phyloP scores from a whole-genome alignment of 35 echinoderm and acorn worm species.

The Lytechinus pictus region DNA sequence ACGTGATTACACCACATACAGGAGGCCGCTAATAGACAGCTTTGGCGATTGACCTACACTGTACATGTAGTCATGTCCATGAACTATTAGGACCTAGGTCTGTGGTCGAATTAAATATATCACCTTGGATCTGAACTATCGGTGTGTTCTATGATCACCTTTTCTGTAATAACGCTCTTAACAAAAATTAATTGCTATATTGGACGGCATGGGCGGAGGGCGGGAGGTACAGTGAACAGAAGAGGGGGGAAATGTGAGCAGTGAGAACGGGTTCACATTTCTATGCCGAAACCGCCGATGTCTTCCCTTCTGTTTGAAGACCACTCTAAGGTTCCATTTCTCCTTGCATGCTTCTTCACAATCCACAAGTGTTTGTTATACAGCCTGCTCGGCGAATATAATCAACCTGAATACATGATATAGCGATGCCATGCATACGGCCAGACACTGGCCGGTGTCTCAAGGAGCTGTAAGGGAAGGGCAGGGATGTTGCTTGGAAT shows the following conservation, averaged over 20 bases:
- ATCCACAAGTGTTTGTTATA: constrained; percentile 49
- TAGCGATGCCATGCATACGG: background rate
- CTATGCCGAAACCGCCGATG: background rate
- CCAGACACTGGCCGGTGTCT: background rate
- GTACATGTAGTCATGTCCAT: too few relatives aligned
- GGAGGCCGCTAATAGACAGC: too few relatives aligned
- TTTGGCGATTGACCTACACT: too few relatives aligned
- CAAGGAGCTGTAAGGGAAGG: too few relatives aligned
- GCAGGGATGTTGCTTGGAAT: too few relatives aligned
- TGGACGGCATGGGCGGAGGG: background rate
- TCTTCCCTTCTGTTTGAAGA: background rate
- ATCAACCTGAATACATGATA: constrained; percentile 31
- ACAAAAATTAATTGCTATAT: too few relatives aligned
- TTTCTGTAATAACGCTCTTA: too few relatives aligned
- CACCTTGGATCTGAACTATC: too few relatives aligned
- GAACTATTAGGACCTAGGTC: too few relatives aligned
- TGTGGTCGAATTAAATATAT: too few relatives aligned
- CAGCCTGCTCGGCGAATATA: constrained; percentile 38
- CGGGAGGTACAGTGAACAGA: background rate
- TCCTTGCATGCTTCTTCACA: background rate
- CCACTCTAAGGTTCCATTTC: constrained; percentile 28
- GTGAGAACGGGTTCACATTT: background rate
- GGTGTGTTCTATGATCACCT: too few relatives aligned
- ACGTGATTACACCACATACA: too few relatives aligned
- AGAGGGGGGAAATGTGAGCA: background rate